Base-by-base conservation (phyloP, 2,113 vertebrate species). In the Enhydra lutris region DNA sequence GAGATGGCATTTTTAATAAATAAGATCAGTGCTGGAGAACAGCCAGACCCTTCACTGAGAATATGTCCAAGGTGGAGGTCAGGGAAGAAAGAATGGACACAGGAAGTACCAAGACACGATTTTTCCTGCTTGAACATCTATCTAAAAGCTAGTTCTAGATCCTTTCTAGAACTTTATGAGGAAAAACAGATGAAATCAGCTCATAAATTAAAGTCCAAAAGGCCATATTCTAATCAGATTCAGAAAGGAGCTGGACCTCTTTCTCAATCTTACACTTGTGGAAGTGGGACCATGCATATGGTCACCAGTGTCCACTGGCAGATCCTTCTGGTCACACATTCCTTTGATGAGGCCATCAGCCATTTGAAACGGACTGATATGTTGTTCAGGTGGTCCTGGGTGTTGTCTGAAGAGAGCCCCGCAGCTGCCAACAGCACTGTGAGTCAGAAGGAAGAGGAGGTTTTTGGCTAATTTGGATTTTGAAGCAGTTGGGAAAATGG, bases 251-350 rank as follows among this genome's bases (percentile, higher is more conserved):
- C 4, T 57, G 11, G 8, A 6, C 31, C 79, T 84, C 47, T 26
- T 36, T 92, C 69, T 67, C 1, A 5, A 36, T 3, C 15, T 14
- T 2, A 42, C 1, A 8, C 0, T 0, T 17, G 8, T 36, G 15
- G 39, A 45, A 45, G 6, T 74, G 3, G 0, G n/a, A 7, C 0
- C 2, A 2, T 20, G 29, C 4, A 45, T 65, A 45, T 8, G 26
- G 8, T 50, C 45, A 18, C 18, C 2, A 9, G 11, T 4, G 36
- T 29, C 31, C 74, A 6, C 52, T 63, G 42, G 42, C 10, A 45
- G 18, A 79, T 1, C 20, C 42, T 52, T 7, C 10, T 0, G 1
- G 12, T 24, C 42, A 13, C 34, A 9, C 3, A 1, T 11, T 21
- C 7, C 45, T 39, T 3, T 24, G 13, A 12, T 42, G 80, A 85